Conservation (phyloP, 2,888 invertebrate species). For the Sarcophaga carnaria region DNA sequence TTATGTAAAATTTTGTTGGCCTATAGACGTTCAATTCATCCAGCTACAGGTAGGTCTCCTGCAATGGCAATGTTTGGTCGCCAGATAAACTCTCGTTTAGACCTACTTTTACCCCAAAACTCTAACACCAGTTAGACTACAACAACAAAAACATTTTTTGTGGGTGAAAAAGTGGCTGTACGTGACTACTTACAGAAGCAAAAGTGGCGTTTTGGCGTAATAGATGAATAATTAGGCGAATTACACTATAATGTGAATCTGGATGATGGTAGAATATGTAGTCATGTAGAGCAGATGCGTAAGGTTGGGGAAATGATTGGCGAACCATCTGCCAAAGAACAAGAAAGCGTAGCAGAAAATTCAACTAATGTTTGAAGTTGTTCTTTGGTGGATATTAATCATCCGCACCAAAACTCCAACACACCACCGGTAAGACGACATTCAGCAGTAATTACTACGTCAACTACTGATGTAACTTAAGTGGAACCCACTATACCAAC, state of each 20-base stretch:
- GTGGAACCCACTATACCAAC: neutral
- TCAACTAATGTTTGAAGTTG: neutral
- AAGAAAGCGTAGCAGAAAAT: neutral
- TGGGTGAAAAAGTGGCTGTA: constrained; percentile 11
- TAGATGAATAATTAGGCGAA: constrained; percentile 16
- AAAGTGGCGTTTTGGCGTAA: constrained; percentile 9
- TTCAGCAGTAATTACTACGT: neutral
- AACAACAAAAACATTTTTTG: neutral
- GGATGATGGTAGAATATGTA: constrained; percentile 5
- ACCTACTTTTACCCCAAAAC: constrained; percentile 49
- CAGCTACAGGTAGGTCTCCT: constrained; percentile 38
- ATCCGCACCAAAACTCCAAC: neutral
- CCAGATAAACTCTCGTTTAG: constrained; percentile 51
- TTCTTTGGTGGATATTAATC: neutral
- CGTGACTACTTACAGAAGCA: constrained; percentile 7
- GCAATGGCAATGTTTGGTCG: constrained; percentile 52
- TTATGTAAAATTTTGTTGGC: constrained; percentile 39
- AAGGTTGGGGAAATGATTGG: neutral
- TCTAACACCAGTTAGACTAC: neutral
- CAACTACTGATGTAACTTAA: neutral
- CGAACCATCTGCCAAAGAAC: too few relatives aligned
- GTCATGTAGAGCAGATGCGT: neutral
- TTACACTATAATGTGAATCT: constrained; percentile 19
- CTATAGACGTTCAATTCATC: constrained; percentile 58
- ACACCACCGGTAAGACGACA: neutral